Base-by-base conservation (phyloP, 2,113 vertebrate species). In the Theristicus caerulescens region DNA sequence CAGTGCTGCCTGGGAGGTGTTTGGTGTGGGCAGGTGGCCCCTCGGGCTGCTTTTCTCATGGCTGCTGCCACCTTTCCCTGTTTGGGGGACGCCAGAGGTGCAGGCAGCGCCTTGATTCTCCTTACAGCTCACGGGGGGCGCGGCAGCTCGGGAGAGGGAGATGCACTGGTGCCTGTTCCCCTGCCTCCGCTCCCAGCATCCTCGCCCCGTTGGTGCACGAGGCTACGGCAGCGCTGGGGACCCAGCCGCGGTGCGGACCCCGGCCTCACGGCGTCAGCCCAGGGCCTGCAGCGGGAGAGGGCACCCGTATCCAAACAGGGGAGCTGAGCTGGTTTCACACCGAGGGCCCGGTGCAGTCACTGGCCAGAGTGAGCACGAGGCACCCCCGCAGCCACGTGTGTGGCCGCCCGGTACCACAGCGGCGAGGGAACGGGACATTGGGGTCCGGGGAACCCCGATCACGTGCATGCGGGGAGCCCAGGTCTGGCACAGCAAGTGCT, bases 241-340 rank as follows among this genome's bases (percentile, higher is more conserved):
- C 40, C 22, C 26, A 14, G 34, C 22, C 0, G 2, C 1, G 11
- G 49, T 26, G 40, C 6, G 0, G 27, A 71, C 17, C 46, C 29
- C 2, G 10, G 42, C 59, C 59, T 11, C n/a, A 9, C 2, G 10
- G 29, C 8, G 1, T 58, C 86, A 44, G 66, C 42, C 21, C 52
- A 3, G n/a, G 64, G 81, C 49, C 59, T 11, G 67, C 1, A 2
- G 22, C 6, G 2, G 38, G 51, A 66, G 24, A 34, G 42, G 42
- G 24, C n/a, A 6, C 22, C 31, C 1, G 9, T 8, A 25, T 26
- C 49, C 49, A 11, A 13, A 24, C 2, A 1, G 25, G 34, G 40
- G 6, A 16, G 26, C 25, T 2, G 2, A 55, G 65, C 65, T 26
- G 6, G 0, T 38, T 36, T 3, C 55, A 25, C 4, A 0, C 1